A percentile compares a stretch with the other conserved stretches of the same genome.
These are phyloP conservation scores for Sarcophaga carnaria DNA, from an alignment of 2,888 invertebrate genomes.

Conservation along the genomic window DNA sequence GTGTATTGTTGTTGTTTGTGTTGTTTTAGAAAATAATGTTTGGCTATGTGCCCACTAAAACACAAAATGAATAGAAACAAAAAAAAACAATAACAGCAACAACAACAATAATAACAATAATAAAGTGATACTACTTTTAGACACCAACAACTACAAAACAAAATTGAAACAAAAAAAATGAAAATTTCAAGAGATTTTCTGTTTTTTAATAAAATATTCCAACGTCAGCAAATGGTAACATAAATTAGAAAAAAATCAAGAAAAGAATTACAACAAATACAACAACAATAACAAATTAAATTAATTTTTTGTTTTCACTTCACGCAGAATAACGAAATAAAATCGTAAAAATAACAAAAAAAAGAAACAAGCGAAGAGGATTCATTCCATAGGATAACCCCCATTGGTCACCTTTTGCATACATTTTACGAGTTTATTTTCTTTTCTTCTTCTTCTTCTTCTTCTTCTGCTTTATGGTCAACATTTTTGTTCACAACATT, in stretches of 20 bases:
- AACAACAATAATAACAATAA: conserved; percentile 54
- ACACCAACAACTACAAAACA: conserved; percentile 48
- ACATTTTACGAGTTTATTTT: conserved; percentile 14
- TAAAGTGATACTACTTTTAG: conserved; percentile 58
- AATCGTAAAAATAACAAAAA: not conserved
- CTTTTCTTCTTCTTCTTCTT: too few species aligned
- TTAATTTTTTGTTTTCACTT: not conserved
- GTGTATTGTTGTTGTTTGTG: not conserved
- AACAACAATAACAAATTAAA: conserved; percentile 2
- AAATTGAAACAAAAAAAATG: conserved; percentile 8
- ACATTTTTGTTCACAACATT: conserved; percentile 7
- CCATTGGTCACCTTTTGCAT: conserved; percentile 60
- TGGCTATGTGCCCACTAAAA: conserved; percentile 79
- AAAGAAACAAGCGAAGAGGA: not conserved
- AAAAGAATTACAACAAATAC: conserved; percentile 5
- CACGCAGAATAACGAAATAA: not conserved
- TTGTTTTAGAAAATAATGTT: conserved; percentile 70
- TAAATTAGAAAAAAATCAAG: conserved; percentile 22
- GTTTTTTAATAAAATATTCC: conserved; percentile 53
- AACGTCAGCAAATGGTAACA: conserved; percentile 49
- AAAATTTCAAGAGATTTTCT: conserved; percentile 17
- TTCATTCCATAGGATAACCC: conserved; percentile 48
- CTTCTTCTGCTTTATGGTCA: not conserved
- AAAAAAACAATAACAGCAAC: conserved; percentile 47
- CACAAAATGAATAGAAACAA: conserved; percentile 66